These are phyloP conservation scores for Sternotherus odoratus DNA, from an alignment of 2,797 vertebrate species.

Conservation along the genomic window DNA sequence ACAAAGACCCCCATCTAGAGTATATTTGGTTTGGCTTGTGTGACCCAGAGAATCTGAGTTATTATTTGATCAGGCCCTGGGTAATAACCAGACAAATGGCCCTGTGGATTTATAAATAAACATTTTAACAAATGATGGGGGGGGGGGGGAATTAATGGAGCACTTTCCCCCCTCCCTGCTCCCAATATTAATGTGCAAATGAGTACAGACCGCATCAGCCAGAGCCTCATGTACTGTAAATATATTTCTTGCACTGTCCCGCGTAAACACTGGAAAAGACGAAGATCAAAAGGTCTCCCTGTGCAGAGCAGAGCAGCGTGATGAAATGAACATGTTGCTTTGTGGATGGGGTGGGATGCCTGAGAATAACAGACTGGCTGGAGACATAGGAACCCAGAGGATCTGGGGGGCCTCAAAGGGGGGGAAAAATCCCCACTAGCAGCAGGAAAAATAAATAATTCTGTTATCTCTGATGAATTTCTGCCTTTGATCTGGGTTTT, in stretches of 20 bases:
- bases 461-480: conserved; percentile 89
- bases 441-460: conserved; percentile 87
- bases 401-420: conserved; percentile 79
- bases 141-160: conserved; percentile 68
- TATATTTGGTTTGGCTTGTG: conserved; percentile 70
- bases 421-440: conserved; percentile 58
- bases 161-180: conserved; percentile 16
- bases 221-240: conserved; percentile 61
- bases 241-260: conserved; percentile 77
- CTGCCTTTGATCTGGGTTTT: conserved; percentile 86
- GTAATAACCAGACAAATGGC: conserved; percentile 78
- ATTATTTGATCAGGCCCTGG: conserved; percentile 77
- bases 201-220: conserved; percentile 60
- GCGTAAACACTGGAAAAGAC: conserved; percentile 76
- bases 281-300: conserved; percentile 80
- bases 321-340: conserved; percentile 75
- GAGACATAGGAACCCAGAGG: conserved; percentile 77
- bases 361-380: conserved; percentile 76
- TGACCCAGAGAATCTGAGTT: conserved; percentile 70
- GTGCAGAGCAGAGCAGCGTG: conserved; percentile 59
- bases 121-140: conserved; percentile 78
- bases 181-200: conserved; percentile 62
- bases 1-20: conserved; percentile 19
- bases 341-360: conserved; percentile 70
- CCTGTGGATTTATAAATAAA: conserved; percentile 79